phyloP scores from a whole-genome alignment of 1,140 invertebrate species.

The Atta texana region DNA sequence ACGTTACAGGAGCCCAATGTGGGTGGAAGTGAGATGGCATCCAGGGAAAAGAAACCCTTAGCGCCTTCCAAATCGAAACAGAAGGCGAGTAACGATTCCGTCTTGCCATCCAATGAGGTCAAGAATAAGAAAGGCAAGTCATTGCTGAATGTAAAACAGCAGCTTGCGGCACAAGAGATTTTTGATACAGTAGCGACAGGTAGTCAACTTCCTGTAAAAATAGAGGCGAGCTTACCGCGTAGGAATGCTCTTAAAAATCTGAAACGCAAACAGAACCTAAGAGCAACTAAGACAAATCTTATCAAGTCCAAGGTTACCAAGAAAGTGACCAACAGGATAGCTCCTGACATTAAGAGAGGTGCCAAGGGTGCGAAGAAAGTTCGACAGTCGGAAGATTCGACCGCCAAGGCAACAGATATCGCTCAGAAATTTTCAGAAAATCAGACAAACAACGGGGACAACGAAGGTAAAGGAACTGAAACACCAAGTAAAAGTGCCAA shows the following conservation, averaged over 20 bases:
- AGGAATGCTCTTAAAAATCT: constrained; percentile 82
- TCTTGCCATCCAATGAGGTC: constrained; percentile 77
- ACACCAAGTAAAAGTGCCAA: constrained; percentile 78
- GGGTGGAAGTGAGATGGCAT: constrained; percentile 87
- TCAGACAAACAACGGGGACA: constrained; percentile 69
- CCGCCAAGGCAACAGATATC: constrained; percentile 27
- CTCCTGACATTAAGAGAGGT: constrained; percentile 77
- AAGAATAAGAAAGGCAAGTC: constrained; percentile 81
- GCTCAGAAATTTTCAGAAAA: constrained; percentile 54
- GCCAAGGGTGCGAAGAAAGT: constrained; percentile 71
- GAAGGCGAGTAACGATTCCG: constrained; percentile 84
- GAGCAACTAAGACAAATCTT: constrained; percentile 78
- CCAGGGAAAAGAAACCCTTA: constrained; percentile 86
- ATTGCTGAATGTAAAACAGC: constrained; percentile 78
- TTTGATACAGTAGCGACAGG: constrained; percentile 79
- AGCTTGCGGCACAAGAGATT: constrained; percentile 78
- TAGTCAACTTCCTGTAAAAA: constrained; percentile 81
- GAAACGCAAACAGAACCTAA: constrained; percentile 82
- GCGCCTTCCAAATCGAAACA: constrained; percentile 85
- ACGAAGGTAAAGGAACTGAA: constrained; percentile 67
- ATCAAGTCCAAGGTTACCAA: constrained; percentile 82
- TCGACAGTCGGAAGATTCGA: constrained; percentile 61
- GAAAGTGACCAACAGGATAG: constrained; percentile 80
- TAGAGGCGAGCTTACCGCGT: constrained; percentile 83
- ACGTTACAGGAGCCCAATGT: constrained; percentile 85